Evolutionary conservation across 2,888 invertebrate genomes (phyloP), one percentile per base, ranked within the genome.

Genomic region (Drosophila setosimentum): DNA sequence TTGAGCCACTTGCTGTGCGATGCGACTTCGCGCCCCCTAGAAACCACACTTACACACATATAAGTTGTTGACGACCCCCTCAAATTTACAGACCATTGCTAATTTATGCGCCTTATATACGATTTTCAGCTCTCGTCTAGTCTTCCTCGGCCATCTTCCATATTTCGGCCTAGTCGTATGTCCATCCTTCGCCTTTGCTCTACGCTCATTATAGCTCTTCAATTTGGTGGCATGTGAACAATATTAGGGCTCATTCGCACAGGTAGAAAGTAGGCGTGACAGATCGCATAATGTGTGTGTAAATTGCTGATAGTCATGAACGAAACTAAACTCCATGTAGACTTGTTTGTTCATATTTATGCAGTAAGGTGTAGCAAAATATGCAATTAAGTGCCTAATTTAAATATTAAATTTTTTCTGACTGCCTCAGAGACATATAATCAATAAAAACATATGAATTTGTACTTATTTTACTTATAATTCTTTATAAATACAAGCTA

Each of bases 21-120:
- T 51, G 58, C 62, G 55, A 72, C 59, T 73, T 72, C 63, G 70
- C 68, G 60, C 73, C 78, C 62, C 53, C 37, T 57, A 66, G 50
- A 51, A 37, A 35, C n/a, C n/a, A 37, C n/a, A 55, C 37, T 37
- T 73, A 72, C 73, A 73, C 73, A 75, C 78, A 83, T 80, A 82
- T 82, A 78, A 80, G 73, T 78, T 81, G 78, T 78, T 83, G 72
- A 64, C 88, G 87, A 85, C 89, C 87, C 87, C 83, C 83, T 86
- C 71, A 48, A 77, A 89, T 84, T 90, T 90, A 90, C 91, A 82
- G 89, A 87, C 87, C 87, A 87, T 90, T 82, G 89, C 87, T 87
- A 87, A 87, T 87, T 87, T 87, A 87, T 87, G 91, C 87, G 87
- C 75, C 87, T 76, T 77, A 87, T 76, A 76, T 89, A 90, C 83